Percentiles rank a stretch among this genome's conserved stretches.
phyloP scores from a whole-genome alignment of 1,140 invertebrate genomes.

The Drosophila ironensis region DNA sequence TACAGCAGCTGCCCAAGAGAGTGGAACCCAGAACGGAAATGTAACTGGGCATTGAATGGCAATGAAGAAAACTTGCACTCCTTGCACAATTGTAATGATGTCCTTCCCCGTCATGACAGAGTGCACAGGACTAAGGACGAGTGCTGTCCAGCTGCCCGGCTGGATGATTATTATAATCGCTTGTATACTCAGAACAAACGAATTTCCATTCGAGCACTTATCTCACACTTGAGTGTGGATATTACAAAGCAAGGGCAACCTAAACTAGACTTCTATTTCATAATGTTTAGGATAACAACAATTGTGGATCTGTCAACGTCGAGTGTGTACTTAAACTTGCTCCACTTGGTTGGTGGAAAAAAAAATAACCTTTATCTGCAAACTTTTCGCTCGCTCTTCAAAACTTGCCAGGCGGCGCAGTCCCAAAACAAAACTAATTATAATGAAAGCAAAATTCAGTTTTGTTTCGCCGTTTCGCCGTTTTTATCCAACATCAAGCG shows the following conservation, averaged over 20 bases:
- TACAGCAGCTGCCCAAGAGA: slow-evolving; percentile 21
- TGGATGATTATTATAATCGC: slow-evolving; percentile 31
- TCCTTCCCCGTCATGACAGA: slow-evolving; percentile 12
- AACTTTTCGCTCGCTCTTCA: too few species aligned
- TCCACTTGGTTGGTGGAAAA: too few species aligned
- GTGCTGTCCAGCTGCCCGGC: background rate
- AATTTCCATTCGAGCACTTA: slow-evolving; percentile 18
- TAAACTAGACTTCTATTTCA: too few species aligned
- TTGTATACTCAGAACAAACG: slow-evolving; percentile 31
- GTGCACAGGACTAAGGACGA: slow-evolving; percentile 25
- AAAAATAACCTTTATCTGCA: too few species aligned
- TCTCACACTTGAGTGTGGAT: background rate
- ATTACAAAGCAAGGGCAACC: too few species aligned
- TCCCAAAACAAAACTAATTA: slow-evolving; percentile 48
- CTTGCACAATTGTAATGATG: slow-evolving; percentile 37
- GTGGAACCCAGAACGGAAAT: slow-evolving; percentile 29
- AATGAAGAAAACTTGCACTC: slow-evolving; percentile 26
- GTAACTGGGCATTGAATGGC: slow-evolving; percentile 50
- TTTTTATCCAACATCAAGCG: slow-evolving; percentile 31
- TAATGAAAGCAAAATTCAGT: slow-evolving; percentile 58
- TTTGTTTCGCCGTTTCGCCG: slow-evolving; percentile 18
- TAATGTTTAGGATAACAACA: too few species aligned
- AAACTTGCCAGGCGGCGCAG: background rate
- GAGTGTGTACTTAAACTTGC: too few species aligned
- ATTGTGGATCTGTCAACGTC: background rate